Conservation (phyloP, 2,113 vertebrate genomes). For the Pomatostomus ruficeps region DNA sequence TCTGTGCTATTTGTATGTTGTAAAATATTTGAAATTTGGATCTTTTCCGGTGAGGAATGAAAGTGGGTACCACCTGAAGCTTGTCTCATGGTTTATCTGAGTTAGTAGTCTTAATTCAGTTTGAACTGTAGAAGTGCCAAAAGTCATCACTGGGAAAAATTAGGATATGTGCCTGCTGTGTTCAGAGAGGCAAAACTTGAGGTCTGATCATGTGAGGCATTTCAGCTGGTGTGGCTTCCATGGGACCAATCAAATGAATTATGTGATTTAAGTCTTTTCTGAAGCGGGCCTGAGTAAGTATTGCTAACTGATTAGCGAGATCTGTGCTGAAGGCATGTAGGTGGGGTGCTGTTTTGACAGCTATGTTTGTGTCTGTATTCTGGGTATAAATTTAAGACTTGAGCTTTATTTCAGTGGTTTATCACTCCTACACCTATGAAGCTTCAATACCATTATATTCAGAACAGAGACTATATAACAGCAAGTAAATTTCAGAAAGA, state of each 20-base stretch:
- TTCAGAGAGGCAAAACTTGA: background rate
- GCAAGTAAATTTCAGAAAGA: background rate
- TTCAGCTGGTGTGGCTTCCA: background rate
- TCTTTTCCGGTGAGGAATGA: background rate
- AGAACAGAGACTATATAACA: background rate
- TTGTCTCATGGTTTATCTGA: background rate
- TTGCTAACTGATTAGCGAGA: background rate
- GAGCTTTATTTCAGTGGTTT: background rate
- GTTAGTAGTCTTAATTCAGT: background rate
- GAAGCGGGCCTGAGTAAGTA: background rate
- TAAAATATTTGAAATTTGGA: background rate
- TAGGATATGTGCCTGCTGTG: background rate
- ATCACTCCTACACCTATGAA: background rate
- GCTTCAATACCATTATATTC: background rate
- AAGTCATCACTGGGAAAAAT: background rate
- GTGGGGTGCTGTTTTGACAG: background rate
- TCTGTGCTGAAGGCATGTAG: background rate
- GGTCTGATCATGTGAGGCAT: background rate
- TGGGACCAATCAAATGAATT: background rate
- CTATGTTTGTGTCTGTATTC: background rate
- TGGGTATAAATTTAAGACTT: background rate
- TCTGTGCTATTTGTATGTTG: background rate
- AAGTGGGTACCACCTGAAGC: background rate
- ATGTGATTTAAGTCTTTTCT: background rate
- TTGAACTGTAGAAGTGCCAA: background rate